Base-by-base conservation (phyloP, 2,113 vertebrate species). In the Calyptommatus sinebrachiatus region DNA sequence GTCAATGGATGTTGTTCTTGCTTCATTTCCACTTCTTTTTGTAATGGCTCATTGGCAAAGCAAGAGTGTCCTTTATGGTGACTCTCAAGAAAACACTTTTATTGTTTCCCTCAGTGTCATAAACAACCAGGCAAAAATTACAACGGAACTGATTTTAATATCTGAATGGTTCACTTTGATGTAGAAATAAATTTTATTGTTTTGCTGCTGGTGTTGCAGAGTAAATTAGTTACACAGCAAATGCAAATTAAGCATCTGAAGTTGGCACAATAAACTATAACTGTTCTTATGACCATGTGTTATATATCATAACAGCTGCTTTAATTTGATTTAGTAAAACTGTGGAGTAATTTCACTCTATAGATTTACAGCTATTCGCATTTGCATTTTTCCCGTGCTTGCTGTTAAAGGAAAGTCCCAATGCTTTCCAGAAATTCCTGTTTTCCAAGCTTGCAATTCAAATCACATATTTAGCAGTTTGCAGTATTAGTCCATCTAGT, bases 201-300 rank as follows among this genome's bases (percentile, higher is more conserved):
- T 76, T 45, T 46, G 83, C 77, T 86, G 83, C 77, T 86, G 0
- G 0, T 78, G 79, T 72, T 1, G 0, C 80, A 78, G 84, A 60
- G 67, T 65, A 68, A 76, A 84, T 90, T 86, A 80, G 85, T 88
- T 90, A 83, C 63, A 78, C 80, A 63, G 85, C 83, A 87, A 86
- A 90, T 92, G 88, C 80, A 91, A 91, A 91, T 92, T 87, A 91
- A 85, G 84, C 71, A 79, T 88, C 91, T 87, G 85, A 89, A 90
- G 85, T 84, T 87, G 88, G 84, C 85, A 90, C 88, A 89, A 88
- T 90, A 86, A 92, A 87, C 74, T 78, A 70, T 85, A 86, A 88
- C 78, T 85, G 84, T 90, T 90, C 82, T 86, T 76, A 74, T 77
- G 91, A 83, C 84, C 88, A 91, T 89, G 90, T 88, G 77, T 82